Conservation (phyloP, 2,113 vertebrate species). For the Albula goreensis region DNA sequence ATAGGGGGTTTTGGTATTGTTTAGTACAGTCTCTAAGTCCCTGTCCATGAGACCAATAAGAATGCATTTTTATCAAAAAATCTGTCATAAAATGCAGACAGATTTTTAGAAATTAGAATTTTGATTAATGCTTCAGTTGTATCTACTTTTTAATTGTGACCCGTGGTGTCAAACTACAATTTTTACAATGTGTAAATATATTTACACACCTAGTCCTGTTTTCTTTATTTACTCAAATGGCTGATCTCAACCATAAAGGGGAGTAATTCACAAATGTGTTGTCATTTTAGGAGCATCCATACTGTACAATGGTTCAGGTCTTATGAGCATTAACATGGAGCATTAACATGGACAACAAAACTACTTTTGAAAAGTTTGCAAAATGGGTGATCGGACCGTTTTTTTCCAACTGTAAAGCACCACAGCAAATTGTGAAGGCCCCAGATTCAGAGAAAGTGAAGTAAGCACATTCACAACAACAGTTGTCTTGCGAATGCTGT, state of each 20-base stretch:
- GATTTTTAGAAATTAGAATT: not conserved
- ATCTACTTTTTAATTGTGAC: not conserved
- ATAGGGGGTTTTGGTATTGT: no score
- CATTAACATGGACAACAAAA: not conserved
- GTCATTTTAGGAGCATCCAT: not conserved
- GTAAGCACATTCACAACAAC: conserved; percentile 4
- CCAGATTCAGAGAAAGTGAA: not conserved
- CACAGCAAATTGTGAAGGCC: conserved; percentile 13
- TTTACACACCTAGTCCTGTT: not conserved
- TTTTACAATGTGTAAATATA: not conserved
- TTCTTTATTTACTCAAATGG: no score
- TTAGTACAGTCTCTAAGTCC: no score
- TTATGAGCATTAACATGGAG: no score
- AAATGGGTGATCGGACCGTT: not conserved
- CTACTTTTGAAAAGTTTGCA: not conserved
- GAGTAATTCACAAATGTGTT: not conserved
- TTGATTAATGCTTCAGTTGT: not conserved
- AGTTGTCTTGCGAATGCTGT: not conserved
- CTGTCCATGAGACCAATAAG: no score
- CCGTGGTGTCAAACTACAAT: not conserved
- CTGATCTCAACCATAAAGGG: not conserved
- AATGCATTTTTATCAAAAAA: not conserved
- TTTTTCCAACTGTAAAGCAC: not conserved
- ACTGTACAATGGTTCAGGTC: not conserved
- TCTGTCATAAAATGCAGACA: conserved; percentile 43